Evolutionary conservation across 1,140 invertebrate genomes (phyloP).

Genomic region (Druon quercuslanigerum): DNA sequence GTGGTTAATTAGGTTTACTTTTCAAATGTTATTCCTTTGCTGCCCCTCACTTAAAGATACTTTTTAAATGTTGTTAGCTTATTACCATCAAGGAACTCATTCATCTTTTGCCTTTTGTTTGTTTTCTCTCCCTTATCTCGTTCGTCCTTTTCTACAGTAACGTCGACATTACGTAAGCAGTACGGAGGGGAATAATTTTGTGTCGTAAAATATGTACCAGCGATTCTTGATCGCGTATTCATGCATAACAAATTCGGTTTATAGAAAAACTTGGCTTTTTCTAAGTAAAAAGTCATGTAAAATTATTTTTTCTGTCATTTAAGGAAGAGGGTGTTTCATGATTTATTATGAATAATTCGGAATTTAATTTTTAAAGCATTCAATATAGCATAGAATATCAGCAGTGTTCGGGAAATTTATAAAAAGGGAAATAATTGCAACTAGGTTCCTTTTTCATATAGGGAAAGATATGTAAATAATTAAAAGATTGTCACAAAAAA

Average conservation of each 20-base stretch:
- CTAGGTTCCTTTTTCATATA: no score
- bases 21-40: not conserved
- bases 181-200: slow-evolving; percentile 9
- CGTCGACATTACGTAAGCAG: slow-evolving; percentile 21
- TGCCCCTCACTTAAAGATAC: not conserved
- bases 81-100: not conserved
- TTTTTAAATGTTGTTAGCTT: not conserved
- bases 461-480: no score
- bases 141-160: not conserved
- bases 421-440: no score
- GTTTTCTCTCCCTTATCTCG: not conserved
- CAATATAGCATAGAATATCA: no score
- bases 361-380: no score
- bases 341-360: not conserved
- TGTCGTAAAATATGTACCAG: slow-evolving; percentile 23
- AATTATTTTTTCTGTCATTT: not conserved
- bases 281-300: not conserved
- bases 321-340: not conserved
- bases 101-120: not conserved
- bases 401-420: no score
- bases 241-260: slow-evolving; percentile 24
- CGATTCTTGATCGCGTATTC: slow-evolving; percentile 13
- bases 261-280: not conserved
- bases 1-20: no score
- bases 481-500: no score